phyloP scores from a whole-genome alignment of 2,113 vertebrate species.

The Dasypus novemcinctus region DNA sequence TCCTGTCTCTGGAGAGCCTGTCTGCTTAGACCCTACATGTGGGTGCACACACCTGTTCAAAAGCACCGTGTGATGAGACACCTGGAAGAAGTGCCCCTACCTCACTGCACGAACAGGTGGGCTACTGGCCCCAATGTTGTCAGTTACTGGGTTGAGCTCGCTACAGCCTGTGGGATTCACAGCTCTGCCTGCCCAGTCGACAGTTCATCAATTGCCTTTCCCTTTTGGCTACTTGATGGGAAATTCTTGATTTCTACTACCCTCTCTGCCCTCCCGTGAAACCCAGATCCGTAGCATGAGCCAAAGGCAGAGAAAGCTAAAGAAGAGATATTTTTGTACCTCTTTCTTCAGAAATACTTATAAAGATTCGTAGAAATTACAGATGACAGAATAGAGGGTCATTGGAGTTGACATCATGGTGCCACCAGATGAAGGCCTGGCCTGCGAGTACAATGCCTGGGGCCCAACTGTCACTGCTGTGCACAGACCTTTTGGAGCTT shows the following conservation, averaged over 20 bases:
- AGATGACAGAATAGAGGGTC: neutral
- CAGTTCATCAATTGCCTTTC: no score
- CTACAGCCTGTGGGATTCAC: rapidly evolving
- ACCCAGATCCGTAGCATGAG: neutral
- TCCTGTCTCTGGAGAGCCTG: neutral
- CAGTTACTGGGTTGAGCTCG: rapidly evolving
- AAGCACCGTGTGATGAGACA: neutral
- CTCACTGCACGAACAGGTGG: neutral
- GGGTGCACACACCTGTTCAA: neutral
- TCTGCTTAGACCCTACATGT: neutral
- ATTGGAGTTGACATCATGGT: neutral
- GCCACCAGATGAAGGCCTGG: neutral
- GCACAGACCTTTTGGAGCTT: rapidly evolving
- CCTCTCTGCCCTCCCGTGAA: neutral
- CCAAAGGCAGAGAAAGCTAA: neutral
- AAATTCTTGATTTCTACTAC: neutral
- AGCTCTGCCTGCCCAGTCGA: neutral
- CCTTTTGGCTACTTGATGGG: neutral
- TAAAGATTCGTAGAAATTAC: neutral
- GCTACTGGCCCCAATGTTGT: no score
- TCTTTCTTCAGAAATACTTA: neutral
- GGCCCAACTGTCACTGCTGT: neutral
- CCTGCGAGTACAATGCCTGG: rapidly evolving
- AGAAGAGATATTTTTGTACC: neutral
- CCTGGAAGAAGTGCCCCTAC: neutral